These are phyloP conservation scores for Formica exsecta DNA, from an alignment of 1,140 invertebrate species.

Conservation along the genomic window DNA sequence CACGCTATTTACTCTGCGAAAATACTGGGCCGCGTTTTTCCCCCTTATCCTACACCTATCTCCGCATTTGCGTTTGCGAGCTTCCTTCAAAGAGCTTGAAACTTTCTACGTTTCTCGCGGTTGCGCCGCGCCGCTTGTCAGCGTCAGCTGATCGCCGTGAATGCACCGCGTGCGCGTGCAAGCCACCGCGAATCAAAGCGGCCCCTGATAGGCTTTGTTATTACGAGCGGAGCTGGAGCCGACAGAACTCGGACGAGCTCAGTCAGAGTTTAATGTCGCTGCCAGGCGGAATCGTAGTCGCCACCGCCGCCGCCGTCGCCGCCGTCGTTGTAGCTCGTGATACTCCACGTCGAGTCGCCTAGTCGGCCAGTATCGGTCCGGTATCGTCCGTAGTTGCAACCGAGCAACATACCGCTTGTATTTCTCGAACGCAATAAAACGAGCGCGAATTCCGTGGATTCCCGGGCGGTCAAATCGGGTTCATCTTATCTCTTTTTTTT, in stretches of 20 bases:
- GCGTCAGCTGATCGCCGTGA: constrained; percentile 64
- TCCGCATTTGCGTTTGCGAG: not conserved
- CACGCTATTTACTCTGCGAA: constrained; percentile 36
- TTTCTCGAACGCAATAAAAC: constrained; percentile 45
- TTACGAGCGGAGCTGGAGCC: constrained; percentile 64
- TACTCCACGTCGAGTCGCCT: constrained; percentile 78
- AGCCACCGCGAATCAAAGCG: constrained; percentile 63
- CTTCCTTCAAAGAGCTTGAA: not conserved
- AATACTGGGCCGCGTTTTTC: constrained; percentile 20
- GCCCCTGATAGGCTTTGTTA: constrained; percentile 75
- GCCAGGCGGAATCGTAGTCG: constrained; percentile 65
- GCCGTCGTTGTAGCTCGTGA: constrained; percentile 49
- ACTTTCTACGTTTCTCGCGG: constrained; percentile 42
- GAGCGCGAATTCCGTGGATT: constrained; percentile 63
- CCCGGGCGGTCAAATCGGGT: constrained; percentile 57
- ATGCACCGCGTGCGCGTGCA: constrained; percentile 30
- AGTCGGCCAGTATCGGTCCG: constrained; percentile 72
- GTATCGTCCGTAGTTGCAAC: constrained; percentile 42
- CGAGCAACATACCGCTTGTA: constrained; percentile 31
- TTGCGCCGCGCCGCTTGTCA: not conserved
- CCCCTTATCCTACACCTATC: not conserved
- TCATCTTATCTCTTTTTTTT: not conserved
- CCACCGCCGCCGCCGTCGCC: not conserved
- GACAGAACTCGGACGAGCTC: constrained; percentile 56
- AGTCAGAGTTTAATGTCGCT: constrained; percentile 64